These are phyloP conservation scores for Papilio machaon DNA, from an alignment of 1,140 invertebrate species.

Conservation along the genomic window DNA sequence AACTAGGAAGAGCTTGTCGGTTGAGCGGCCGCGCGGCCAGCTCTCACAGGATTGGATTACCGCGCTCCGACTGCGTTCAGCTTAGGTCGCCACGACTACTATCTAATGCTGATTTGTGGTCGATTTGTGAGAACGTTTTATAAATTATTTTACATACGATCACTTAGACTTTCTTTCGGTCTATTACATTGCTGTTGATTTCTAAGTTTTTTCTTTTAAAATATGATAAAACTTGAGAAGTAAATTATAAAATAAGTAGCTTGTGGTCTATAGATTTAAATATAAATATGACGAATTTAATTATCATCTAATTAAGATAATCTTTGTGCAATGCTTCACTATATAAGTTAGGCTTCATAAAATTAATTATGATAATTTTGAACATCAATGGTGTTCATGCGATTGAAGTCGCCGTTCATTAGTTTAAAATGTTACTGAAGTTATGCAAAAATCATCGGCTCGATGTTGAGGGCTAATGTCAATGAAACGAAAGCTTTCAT, in stretches of 20 bases:
- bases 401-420: slow-evolving; percentile 15
- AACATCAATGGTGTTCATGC: not conserved
- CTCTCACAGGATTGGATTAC: slow-evolving; percentile 34
- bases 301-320: not conserved
- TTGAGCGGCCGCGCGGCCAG: slow-evolving; percentile 19
- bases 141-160: slow-evolving; percentile 10
- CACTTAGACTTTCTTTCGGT: not conserved
- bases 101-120: slow-evolving; percentile 24
- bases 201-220: not conserved
- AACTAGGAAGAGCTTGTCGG: slow-evolving; percentile 31
- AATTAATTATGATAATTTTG: too few species aligned
- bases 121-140: slow-evolving; percentile 32
- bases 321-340: not conserved
- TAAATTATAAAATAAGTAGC: too few species aligned
- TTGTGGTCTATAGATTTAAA: too few species aligned
- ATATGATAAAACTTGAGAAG: not conserved
- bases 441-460: slow-evolving; percentile 22
- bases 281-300: too few species aligned
- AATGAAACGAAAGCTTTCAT: slow-evolving; percentile 79
- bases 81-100: slow-evolving; percentile 1
- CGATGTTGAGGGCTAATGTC: slow-evolving; percentile 57
- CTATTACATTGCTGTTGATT: not conserved
- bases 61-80: not conserved
- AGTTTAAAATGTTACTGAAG: not conserved
- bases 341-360: not conserved